phyloP scores from a whole-genome alignment of 2,113 vertebrate genomes.

The Rhipidura dahli region DNA sequence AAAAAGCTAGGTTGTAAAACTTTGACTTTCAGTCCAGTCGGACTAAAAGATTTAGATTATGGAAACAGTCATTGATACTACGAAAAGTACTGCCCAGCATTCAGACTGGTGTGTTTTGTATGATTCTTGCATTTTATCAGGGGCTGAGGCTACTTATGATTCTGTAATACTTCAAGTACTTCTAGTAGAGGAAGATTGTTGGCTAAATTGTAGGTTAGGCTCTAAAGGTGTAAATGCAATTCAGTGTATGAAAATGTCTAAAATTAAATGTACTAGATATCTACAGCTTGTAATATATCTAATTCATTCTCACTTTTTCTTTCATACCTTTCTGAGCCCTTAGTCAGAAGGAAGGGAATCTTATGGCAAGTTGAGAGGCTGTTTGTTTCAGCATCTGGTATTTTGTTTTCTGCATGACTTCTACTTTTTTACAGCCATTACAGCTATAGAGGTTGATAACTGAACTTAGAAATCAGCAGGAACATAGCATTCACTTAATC shows the following conservation, averaged over 20 bases:
- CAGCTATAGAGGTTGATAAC: background rate
- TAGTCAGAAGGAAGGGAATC: constrained; percentile 34
- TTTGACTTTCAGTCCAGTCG: background rate
- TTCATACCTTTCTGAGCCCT: constrained; percentile 42
- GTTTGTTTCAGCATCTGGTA: constrained; percentile 22
- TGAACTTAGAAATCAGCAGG: background rate
- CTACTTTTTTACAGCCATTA: background rate
- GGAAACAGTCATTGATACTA: background rate
- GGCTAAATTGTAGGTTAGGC: background rate
- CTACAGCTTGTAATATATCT: background rate
- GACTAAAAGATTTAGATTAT: background rate
- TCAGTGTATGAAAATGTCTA: background rate
- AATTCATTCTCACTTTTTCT: constrained; percentile 47
- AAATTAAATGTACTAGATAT: background rate
- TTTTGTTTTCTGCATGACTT: constrained; percentile 22
- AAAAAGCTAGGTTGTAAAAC: background rate
- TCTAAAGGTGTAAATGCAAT: background rate
- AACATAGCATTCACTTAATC: background rate
- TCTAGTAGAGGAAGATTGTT: background rate
- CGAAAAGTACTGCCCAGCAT: background rate
- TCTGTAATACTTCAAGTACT: background rate
- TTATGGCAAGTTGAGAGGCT: background rate
- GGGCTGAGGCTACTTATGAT: background rate
- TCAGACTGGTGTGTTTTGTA: background rate
- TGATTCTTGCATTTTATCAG: background rate